Evolutionary conservation across 2,797 vertebrate genomes (phyloP).

Genomic region (Labeo calbasu): DNA sequence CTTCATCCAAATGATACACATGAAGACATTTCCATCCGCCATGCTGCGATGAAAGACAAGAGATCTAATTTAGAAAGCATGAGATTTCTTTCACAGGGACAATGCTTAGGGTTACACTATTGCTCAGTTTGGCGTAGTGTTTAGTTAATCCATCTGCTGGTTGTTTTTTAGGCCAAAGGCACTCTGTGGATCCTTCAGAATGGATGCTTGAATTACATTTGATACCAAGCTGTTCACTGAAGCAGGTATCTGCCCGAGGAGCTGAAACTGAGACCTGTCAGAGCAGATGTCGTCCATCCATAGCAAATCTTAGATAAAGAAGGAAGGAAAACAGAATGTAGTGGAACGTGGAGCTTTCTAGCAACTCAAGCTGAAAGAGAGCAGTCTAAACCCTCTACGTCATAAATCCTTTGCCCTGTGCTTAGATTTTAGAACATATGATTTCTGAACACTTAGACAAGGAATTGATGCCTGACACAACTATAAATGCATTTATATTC

Average conservation of each 20-base stretch:
- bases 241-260: constrained; percentile 50
- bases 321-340: constrained; percentile 31
- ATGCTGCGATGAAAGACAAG: constrained; percentile 43
- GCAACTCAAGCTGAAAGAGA: constrained; percentile 30
- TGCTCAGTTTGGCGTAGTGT: constrained; percentile 31
- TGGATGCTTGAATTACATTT: constrained; percentile 39
- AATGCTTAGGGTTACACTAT: constrained; percentile 20
- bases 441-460: not conserved
- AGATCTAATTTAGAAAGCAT: constrained; percentile 39
- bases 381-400: constrained; percentile 15
- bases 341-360: constrained; percentile 21
- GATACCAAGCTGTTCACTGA: constrained; percentile 47
- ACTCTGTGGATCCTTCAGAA: constrained; percentile 28
- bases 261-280: constrained; percentile 40
- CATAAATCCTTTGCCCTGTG: not conserved
- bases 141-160: constrained; percentile 39
- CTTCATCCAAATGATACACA: constrained; percentile 35
- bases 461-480: not conserved
- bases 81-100: not conserved
- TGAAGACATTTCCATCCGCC: constrained; percentile 1
- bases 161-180: constrained; percentile 31
- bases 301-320: constrained; percentile 46
- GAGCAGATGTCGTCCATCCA: constrained; percentile 27
- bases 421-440: constrained; percentile 21
- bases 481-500: not conserved